A percentile compares a stretch with the other conserved stretches of the same genome.
phyloP scores from a whole-genome alignment of 2,113 vertebrate species.

The Malurus cyaneus region DNA sequence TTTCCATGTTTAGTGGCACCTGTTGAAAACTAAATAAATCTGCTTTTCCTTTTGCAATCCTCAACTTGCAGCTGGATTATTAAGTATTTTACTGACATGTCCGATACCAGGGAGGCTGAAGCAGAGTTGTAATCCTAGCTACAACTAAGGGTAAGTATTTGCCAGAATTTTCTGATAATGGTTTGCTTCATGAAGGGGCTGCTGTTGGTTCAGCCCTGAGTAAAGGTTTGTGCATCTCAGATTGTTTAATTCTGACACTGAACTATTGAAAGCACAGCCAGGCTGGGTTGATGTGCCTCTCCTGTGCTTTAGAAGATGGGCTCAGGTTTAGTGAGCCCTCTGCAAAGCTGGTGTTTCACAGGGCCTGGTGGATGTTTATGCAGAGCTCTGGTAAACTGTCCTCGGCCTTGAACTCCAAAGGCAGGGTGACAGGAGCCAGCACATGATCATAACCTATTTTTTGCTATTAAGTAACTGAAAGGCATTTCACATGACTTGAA shows the following conservation, averaged over 20 bases:
- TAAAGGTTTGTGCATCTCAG: background rate
- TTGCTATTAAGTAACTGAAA: constrained; percentile 25
- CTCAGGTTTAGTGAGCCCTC: background rate
- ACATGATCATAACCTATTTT: constrained; percentile 2
- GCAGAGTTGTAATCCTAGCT: background rate
- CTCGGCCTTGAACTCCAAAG: background rate
- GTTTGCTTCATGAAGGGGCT: background rate
- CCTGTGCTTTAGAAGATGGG: background rate
- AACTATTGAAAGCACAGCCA: background rate
- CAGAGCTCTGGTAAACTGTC: background rate
- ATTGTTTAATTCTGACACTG: background rate
- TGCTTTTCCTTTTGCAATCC: constrained; percentile 75
- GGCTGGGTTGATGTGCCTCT: background rate
- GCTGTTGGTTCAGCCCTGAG: background rate
- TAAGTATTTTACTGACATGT: background rate
- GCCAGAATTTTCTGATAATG: background rate
- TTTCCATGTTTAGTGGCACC: constrained; percentile 61
- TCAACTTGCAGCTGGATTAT: constrained; percentile 65
- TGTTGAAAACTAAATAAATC: constrained; percentile 70
- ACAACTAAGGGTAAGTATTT: background rate
- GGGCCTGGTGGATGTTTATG: background rate
- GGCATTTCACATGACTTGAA: constrained; percentile 19
- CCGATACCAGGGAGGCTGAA: background rate
- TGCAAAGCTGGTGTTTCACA: background rate
- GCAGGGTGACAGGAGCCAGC: background rate